Percentiles rank a stretch among this genome's conserved stretches.
Conservation (phyloP, 2,888 invertebrate genomes). For the Pachycephus smyrnensis region DNA sequence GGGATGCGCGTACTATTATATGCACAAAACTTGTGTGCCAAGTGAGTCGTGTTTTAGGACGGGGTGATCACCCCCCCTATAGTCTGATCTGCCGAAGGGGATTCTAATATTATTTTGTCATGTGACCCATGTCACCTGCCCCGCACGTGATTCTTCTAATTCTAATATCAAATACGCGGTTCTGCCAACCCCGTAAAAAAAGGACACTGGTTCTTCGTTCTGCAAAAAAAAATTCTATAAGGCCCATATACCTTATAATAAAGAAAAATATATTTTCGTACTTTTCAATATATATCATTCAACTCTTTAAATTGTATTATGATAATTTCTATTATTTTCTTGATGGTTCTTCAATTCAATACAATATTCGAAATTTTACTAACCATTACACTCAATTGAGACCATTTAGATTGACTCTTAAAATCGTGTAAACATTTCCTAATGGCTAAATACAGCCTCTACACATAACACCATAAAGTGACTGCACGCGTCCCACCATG, state of each 20-base stretch:
- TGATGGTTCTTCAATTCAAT: neutral
- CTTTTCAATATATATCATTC: neutral
- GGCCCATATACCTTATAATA: neutral
- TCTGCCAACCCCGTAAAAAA: neutral
- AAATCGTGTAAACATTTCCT: slow-evolving; percentile 54
- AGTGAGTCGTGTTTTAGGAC: slow-evolving; percentile 59
- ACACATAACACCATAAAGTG: slow-evolving; percentile 1
- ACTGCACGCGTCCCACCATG: slow-evolving; percentile 28
- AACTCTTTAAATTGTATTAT: neutral
- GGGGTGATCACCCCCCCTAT: neutral
- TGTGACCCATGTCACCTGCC: slow-evolving; percentile 60
- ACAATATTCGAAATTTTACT: neutral
- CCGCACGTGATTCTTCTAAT: slow-evolving; percentile 39
- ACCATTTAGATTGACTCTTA: slow-evolving; percentile 41
- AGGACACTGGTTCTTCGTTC: neutral
- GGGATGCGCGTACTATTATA: slow-evolving; percentile 49
- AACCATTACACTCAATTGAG: neutral
- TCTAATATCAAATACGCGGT: slow-evolving; percentile 28
- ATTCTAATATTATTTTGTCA: slow-evolving; percentile 51
- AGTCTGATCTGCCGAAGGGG: slow-evolving; percentile 4
- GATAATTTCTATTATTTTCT: neutral
- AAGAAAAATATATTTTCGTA: neutral
- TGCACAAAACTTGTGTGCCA: slow-evolving; percentile 62
- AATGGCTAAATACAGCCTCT: slow-evolving; percentile 53
- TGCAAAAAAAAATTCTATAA: neutral